Percentiles rank a stretch among this genome's conserved stretches.
Conservation (phyloP, 2,888 invertebrate species). For the Fragum sueziense region DNA sequence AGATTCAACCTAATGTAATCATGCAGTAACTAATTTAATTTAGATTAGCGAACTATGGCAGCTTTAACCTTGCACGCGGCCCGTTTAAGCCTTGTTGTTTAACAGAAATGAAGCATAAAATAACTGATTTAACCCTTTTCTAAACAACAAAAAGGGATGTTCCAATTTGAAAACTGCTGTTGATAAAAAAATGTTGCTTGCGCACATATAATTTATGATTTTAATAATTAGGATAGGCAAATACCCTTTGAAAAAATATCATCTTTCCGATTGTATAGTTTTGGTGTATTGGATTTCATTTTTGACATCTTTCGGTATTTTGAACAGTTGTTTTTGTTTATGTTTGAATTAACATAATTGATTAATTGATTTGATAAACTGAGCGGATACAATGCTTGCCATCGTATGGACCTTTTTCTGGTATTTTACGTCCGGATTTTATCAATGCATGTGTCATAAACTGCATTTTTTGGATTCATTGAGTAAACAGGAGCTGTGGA, state of each 20-base stretch:
- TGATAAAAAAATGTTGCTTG: no score
- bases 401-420: background rate
- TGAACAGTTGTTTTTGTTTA: background rate
- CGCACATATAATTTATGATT: no score
- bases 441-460: no score
- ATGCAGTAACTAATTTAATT: constrained; percentile 59
- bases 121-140: constrained; percentile 17
- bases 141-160: no score
- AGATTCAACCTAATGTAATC: constrained; percentile 22
- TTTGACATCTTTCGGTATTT: background rate
- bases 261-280: no score
- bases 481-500: no score
- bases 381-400: background rate
- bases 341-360: background rate
- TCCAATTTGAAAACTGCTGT: no score
- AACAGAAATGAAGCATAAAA: constrained; percentile 45
- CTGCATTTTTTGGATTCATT: no score
- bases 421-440: background rate
- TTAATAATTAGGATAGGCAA: no score
- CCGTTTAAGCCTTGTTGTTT: constrained; percentile 31
- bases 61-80: constrained; percentile 33
- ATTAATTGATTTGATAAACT: constrained; percentile 5
- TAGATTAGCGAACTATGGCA: constrained; percentile 39
- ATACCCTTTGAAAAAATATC: no score
- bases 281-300: background rate